Percentiles rank a stretch among this genome's conserved stretches.
Conservation (phyloP, 2,797 vertebrate genomes). For the Threskiornis aethiopicus region DNA sequence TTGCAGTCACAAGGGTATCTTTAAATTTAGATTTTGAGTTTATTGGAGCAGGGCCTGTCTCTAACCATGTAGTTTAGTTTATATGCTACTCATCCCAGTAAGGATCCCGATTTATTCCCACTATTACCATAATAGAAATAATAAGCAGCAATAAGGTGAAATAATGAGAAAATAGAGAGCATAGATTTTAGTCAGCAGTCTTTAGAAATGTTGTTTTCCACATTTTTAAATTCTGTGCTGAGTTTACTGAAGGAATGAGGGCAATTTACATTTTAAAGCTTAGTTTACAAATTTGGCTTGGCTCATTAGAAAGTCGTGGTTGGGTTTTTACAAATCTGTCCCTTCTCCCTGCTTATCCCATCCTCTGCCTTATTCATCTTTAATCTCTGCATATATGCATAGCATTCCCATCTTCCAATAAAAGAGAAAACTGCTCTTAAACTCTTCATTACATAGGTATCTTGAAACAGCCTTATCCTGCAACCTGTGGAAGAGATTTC, state of each 20-base stretch:
- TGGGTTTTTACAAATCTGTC: not conserved
- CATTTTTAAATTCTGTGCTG: not conserved
- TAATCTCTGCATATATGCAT: not conserved
- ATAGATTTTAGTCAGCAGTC: not conserved
- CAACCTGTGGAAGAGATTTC: not conserved
- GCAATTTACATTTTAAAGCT: not conserved
- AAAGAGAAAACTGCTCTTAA: not conserved
- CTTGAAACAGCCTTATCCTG: not conserved
- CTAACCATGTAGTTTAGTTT: not conserved
- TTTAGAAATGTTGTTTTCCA: not conserved
- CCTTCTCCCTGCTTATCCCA: not conserved
- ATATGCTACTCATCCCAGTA: not conserved
- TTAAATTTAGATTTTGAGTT: not conserved
- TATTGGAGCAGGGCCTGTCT: not conserved
- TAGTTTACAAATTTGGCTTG: constrained; percentile 1
- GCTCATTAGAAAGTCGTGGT: not conserved
- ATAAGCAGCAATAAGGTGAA: constrained; percentile 13
- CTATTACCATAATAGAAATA: constrained; percentile 3
- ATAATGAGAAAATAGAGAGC: constrained; percentile 3
- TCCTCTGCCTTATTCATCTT: not conserved
- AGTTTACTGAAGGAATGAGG: not conserved
- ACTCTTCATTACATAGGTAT: not conserved
- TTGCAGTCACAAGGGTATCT: not conserved
- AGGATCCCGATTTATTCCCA: not conserved
- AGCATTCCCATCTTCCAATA: not conserved